Evolutionary conservation across 2,113 vertebrate species (phyloP).

Genomic region (Psammodynastes pulverulentus): DNA sequence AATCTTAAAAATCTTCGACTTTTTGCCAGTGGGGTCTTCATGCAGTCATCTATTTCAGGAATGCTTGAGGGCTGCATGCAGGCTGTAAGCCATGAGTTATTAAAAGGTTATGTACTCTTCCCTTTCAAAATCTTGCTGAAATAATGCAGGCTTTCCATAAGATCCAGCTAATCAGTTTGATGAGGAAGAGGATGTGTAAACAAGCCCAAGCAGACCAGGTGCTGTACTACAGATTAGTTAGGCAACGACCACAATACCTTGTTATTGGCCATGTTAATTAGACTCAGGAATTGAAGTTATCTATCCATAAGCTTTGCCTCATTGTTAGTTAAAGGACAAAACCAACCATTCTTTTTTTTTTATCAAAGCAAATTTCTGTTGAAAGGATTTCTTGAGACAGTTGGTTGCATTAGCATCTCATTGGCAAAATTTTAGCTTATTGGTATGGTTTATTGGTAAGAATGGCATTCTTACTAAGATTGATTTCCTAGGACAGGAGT

Average conservation of each 20-base stretch:
- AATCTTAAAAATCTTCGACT: background rate
- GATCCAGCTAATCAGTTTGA: background rate
- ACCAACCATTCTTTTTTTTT: background rate
- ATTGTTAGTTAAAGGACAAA: background rate
- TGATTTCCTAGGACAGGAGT: background rate
- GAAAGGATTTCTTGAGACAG: background rate
- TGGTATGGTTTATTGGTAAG: background rate
- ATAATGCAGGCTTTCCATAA: background rate
- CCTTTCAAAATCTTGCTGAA: background rate
- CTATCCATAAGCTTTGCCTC: background rate
- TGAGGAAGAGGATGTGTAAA: background rate
- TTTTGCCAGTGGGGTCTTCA: background rate
- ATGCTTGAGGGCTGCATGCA: background rate
- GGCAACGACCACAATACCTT: background rate
- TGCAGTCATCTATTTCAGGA: background rate
- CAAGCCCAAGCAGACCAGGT: background rate
- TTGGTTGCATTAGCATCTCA: background rate
- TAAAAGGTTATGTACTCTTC: background rate
- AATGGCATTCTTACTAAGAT: background rate
- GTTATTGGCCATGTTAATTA: background rate
- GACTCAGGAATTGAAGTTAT: background rate
- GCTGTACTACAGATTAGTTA: background rate
- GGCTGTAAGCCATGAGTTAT: background rate
- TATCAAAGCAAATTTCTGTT: background rate
- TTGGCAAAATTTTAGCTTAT: background rate